These are phyloP conservation scores for Bambusicola thoracicus DNA, from an alignment of 2,113 vertebrate genomes.

Conservation along the genomic window DNA sequence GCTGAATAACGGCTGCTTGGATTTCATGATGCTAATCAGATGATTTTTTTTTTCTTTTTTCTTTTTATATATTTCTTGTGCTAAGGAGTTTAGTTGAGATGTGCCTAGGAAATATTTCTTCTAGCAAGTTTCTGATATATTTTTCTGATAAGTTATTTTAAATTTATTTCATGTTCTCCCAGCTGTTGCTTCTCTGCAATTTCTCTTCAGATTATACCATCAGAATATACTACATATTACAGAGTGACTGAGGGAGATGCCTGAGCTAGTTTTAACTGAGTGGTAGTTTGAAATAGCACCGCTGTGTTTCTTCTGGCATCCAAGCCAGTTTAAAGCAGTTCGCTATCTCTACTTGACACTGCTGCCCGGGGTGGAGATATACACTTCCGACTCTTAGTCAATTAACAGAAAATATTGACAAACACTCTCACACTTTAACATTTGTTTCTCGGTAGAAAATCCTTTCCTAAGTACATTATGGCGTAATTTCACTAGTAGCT, in stretches of 20 bases:
- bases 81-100: background rate
- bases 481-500: background rate
- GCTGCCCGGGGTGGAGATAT: background rate
- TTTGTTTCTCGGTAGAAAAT: conserved; percentile 18
- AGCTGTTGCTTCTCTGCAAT: background rate
- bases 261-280: background rate
- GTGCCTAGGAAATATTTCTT: background rate
- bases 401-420: conserved; percentile 26
- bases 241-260: background rate
- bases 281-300: background rate
- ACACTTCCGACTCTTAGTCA: background rate
- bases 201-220: background rate
- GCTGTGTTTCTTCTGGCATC: background rate
- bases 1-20: background rate
- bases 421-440: background rate
- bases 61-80: background rate
- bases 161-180: background rate
- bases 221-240: conserved; percentile 5
- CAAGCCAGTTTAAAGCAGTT: background rate
- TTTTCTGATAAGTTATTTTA: conserved; percentile 2
- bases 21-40: background rate
- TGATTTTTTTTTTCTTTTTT: background rate
- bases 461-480: background rate
- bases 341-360: background rate
- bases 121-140: background rate